Conservation (phyloP, 2,113 vertebrate species). For the Talpa occidentalis region DNA sequence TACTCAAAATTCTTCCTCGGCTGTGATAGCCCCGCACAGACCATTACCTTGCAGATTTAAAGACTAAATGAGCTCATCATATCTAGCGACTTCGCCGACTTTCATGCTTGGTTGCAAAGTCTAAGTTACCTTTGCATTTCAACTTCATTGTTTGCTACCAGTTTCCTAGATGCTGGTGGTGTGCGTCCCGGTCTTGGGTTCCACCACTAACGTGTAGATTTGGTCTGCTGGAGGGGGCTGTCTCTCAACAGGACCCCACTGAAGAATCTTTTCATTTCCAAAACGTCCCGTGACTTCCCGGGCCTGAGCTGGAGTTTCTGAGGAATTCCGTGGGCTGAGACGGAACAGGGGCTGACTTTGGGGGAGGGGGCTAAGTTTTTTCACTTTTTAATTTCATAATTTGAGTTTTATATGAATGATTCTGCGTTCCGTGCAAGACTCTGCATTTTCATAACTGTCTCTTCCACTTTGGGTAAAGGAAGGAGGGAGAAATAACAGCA, state of each 20-base stretch:
- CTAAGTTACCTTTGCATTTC: constrained; percentile 21
- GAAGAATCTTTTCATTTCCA: constrained; percentile 46
- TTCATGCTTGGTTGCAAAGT: constrained; percentile 39
- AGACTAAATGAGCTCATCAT: constrained; percentile 70
- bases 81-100: constrained; percentile 34
- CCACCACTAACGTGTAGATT: not conserved
- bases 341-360: not conserved
- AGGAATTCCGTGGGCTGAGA: not conserved
- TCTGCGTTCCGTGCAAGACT: constrained; percentile 44
- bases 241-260: constrained; percentile 12
- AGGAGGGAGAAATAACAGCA: constrained; percentile 80
- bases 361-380: constrained; percentile 9
- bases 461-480: constrained; percentile 78
- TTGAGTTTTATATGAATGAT: constrained; percentile 78
- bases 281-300: constrained; percentile 54
- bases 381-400: constrained; percentile 52
- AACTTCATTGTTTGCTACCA: constrained; percentile 34
- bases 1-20: constrained; percentile 51
- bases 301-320: not conserved
- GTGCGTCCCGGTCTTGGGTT: not conserved
- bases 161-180: not conserved
- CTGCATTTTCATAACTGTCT: constrained; percentile 80
- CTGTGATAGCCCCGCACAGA: constrained; percentile 64
- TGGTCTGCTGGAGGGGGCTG: not conserved
- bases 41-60: constrained; percentile 79